A percentile compares a stretch with the other conserved stretches of the same genome.
Evolutionary conservation across 2,113 vertebrate species (phyloP).

Genomic region (Epinephelus lanceolatus): DNA sequence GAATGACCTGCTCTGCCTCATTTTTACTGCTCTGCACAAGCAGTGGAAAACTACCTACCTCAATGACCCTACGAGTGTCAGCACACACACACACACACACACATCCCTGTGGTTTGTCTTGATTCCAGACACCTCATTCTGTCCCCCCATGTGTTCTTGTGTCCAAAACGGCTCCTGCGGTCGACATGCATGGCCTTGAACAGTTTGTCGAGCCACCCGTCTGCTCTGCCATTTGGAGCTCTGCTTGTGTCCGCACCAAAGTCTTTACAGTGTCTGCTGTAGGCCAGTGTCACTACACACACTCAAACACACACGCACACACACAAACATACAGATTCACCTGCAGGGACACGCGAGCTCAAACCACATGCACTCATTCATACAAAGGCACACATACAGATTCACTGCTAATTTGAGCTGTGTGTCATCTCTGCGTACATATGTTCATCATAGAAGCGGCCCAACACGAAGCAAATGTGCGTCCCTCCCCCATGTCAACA

Average conservation of each 20-base stretch:
- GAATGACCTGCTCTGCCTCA: too few species aligned
- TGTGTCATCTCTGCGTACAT: neutral
- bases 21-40: too few species aligned
- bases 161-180: slow-evolving; percentile 14
- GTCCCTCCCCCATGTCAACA: neutral
- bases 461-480: neutral
- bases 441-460: neutral
- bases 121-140: neutral
- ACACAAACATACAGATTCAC: neutral
- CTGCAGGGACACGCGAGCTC: neutral
- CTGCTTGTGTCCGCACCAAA: slow-evolving; percentile 18
- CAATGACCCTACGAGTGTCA: too few species aligned
- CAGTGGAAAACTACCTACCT: too few species aligned
- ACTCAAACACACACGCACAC: slow-evolving; percentile 6
- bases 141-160: neutral
- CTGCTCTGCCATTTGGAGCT: slow-evolving; percentile 40
- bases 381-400: neutral
- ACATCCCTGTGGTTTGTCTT: neutral
- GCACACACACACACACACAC: too few species aligned
- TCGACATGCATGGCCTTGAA: neutral
- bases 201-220: neutral
- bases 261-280: slow-evolving; percentile 6
- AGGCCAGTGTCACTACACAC: too few species aligned
- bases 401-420: slow-evolving; percentile 12
- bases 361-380: neutral